These are phyloP conservation scores for Sepiola atlantica DNA, from an alignment of 2,888 invertebrate species.

Conservation along the genomic window DNA sequence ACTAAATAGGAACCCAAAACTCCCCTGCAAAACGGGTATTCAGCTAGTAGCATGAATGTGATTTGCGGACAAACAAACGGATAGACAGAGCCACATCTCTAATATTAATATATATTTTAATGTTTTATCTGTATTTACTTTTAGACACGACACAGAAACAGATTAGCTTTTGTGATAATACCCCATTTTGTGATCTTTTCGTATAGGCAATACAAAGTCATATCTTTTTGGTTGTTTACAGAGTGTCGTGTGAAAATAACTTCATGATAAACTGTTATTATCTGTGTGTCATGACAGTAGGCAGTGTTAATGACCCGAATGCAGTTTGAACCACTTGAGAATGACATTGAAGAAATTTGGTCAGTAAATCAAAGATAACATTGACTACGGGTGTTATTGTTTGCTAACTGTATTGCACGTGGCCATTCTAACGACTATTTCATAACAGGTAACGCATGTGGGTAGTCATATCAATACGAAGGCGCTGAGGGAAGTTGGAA, in stretches of 20 bases:
- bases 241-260: background rate
- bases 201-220: background rate
- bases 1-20: no score
- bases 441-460: no score
- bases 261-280: background rate
- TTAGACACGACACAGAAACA: background rate
- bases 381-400: background rate
- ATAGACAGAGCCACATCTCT: background rate
- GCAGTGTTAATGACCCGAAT: background rate
- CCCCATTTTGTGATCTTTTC: background rate
- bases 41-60: no score
- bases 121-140: background rate
- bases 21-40: no score
- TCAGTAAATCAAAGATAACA: background rate
- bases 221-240: background rate
- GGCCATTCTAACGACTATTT: no score
- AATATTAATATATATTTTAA: background rate
- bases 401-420: background rate
- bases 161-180: background rate
- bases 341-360: background rate
- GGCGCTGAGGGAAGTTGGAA: no score
- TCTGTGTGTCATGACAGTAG: background rate
- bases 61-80: background rate
- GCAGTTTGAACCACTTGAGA: slow-evolving; percentile 12
- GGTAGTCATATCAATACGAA: no score